Evolutionary conservation across 2,888 invertebrate genomes (phyloP).

Genomic region (Drosophila hamatofila): DNA sequence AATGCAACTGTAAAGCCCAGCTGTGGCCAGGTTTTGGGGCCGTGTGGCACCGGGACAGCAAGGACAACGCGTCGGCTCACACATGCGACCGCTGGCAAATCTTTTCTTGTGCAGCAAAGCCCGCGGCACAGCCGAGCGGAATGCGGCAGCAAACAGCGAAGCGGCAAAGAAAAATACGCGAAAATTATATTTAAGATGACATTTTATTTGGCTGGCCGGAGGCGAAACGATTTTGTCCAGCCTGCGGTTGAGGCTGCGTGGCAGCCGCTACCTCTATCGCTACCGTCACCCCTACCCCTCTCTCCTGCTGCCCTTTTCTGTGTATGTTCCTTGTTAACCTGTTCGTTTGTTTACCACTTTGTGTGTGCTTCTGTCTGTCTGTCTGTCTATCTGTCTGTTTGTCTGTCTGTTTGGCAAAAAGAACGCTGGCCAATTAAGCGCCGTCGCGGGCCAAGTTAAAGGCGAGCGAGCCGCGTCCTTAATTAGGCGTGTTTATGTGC

Average conservation of each 20-base stretch:
- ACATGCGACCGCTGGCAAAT: slow-evolving; percentile 71
- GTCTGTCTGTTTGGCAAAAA: slow-evolving; percentile 52
- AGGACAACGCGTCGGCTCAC: slow-evolving; percentile 32
- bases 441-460: slow-evolving; percentile 29
- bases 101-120: slow-evolving; percentile 58
- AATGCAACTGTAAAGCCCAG: slow-evolving; percentile 51
- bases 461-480: slow-evolving; percentile 52
- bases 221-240: slow-evolving; percentile 45
- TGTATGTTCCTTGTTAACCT: slow-evolving; percentile 58
- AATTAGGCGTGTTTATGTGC: slow-evolving; percentile 77
- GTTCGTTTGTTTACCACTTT: slow-evolving; percentile 59
- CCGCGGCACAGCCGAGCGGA: slow-evolving; percentile 17
- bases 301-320: slow-evolving; percentile 14
- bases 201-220: slow-evolving; percentile 63
- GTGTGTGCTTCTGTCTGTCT: slow-evolving; percentile 13
- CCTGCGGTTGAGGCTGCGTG: slow-evolving; percentile 41
- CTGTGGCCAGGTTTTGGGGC: background rate
- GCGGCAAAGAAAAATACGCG: slow-evolving; percentile 70
- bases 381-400: slow-evolving; percentile 4
- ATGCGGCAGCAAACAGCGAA: slow-evolving; percentile 51
- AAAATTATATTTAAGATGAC: slow-evolving; percentile 82
- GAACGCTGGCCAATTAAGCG: slow-evolving; percentile 73
- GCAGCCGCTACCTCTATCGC: background rate
- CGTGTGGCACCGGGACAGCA: slow-evolving; percentile 8
- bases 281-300: slow-evolving; percentile 11